Conservation (phyloP, 1,140 invertebrate genomes). For the Drosophila ercepeae region DNA sequence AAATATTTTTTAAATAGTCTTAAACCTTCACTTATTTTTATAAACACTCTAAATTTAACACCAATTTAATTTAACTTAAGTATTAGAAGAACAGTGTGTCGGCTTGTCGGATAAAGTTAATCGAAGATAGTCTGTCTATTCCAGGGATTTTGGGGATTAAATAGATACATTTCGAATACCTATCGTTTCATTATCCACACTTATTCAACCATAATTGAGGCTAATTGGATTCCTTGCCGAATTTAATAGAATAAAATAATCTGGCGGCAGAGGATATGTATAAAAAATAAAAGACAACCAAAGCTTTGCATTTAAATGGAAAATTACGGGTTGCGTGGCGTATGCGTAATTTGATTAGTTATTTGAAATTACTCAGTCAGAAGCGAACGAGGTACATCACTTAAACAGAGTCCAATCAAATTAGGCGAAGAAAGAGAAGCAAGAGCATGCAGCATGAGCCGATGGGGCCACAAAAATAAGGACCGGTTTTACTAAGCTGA, state of each 20-base stretch:
- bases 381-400: conserved; percentile 34
- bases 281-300: conserved; percentile 2
- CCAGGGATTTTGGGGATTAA: neutral
- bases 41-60: too few relatives aligned
- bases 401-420: conserved; percentile 72
- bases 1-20: too few relatives aligned
- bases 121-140: neutral
- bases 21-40: too few relatives aligned
- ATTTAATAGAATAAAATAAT: conserved; percentile 65
- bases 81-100: too few relatives aligned
- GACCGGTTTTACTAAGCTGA: conserved; percentile 57
- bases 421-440: conserved; percentile 29
- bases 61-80: too few relatives aligned
- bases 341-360: conserved; percentile 81
- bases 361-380: conserved; percentile 58
- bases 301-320: conserved; percentile 25
- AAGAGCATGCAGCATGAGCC: neutral
- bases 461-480: conserved; percentile 59
- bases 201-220: conserved; percentile 1
- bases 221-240: conserved; percentile 30
- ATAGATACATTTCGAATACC: neutral
- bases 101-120: neutral
- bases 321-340: conserved; percentile 54
- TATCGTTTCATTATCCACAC: neutral
- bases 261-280: conserved; percentile 15